Percentiles rank a stretch among this genome's conserved stretches.
Evolutionary conservation across 2,888 invertebrate genomes (phyloP).

Genomic region (Nineta flava): DNA sequence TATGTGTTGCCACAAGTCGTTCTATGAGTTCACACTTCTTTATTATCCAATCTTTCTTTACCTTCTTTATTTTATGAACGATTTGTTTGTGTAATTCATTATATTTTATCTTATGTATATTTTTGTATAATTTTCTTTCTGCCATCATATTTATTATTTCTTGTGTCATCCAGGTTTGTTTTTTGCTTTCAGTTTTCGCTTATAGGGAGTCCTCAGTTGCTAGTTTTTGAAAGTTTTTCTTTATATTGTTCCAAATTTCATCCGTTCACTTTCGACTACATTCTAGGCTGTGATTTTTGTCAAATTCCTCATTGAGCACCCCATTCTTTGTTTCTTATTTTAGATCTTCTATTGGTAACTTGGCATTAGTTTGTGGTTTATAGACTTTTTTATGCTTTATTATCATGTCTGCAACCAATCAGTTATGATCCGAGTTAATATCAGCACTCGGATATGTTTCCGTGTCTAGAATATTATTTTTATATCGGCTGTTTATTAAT

Average conservation of each 20-base stretch:
- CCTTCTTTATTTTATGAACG: neutral
- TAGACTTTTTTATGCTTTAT: conserved; percentile 5
- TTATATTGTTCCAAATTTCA: neutral
- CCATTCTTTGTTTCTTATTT: conserved; percentile 1
- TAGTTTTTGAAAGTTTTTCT: neutral
- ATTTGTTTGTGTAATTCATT: conserved; percentile 2
- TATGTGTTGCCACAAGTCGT: neutral
- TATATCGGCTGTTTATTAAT: conserved; percentile 13
- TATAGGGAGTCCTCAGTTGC: neutral
- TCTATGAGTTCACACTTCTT: neutral
- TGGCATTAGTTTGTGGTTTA: conserved; percentile 1
- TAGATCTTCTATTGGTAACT: conserved; percentile 6
- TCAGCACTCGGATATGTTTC: conserved; percentile 15
- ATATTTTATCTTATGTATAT: neutral
- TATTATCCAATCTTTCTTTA: neutral
- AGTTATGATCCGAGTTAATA: conserved; percentile 13
- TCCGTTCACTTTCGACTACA: conserved; percentile 3
- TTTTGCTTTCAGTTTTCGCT: neutral
- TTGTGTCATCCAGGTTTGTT: conserved; percentile 11
- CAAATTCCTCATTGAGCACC: neutral
- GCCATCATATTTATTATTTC: conserved; percentile 1
- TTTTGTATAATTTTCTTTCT: conserved; percentile 1
- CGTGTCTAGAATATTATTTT: conserved; percentile 9
- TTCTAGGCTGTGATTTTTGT: conserved; percentile 5
- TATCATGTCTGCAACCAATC: conserved; percentile 8